Evolutionary conservation across 1,140 invertebrate genomes (phyloP).

Genomic region (Tachypleus tridentatus): DNA sequence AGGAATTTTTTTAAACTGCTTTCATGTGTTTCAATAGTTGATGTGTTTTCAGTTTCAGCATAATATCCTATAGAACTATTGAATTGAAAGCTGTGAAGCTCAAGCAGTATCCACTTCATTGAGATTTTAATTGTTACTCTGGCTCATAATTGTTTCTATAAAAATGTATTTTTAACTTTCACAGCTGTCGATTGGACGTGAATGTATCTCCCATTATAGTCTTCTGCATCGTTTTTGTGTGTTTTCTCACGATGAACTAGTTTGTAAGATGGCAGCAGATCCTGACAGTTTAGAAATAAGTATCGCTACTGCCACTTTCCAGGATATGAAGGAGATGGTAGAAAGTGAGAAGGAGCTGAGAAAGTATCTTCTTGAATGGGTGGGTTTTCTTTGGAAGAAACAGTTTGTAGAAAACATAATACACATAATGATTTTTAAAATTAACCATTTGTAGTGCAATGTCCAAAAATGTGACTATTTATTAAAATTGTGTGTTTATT

Average conservation of each 20-base stretch:
- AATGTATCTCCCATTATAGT: slow-evolving; percentile 90
- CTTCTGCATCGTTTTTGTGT: slow-evolving; percentile 86
- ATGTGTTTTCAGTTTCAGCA: too few species aligned
- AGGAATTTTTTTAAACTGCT: background rate
- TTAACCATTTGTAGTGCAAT: background rate
- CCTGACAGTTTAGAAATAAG: slow-evolving; percentile 73
- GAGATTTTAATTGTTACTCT: too few species aligned
- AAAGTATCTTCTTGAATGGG: slow-evolving; percentile 33
- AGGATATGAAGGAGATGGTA: slow-evolving; percentile 85
- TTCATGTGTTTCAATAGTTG: too few species aligned
- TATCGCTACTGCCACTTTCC: slow-evolving; percentile 78
- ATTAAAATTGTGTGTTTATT: background rate
- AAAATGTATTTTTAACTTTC: slow-evolving; percentile 4
- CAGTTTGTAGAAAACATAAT: too few species aligned
- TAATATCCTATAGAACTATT: too few species aligned
- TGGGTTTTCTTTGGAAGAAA: background rate
- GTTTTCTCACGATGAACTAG: slow-evolving; percentile 96
- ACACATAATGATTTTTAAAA: too few species aligned
- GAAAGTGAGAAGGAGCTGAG: slow-evolving; percentile 57
- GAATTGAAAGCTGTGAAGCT: too few species aligned
- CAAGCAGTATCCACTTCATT: background rate
- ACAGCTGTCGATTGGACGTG: slow-evolving; percentile 68
- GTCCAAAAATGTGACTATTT: background rate
- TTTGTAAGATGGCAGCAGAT: slow-evolving; percentile 92
- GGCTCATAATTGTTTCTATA: too few species aligned